Evolutionary conservation across 2,113 vertebrate genomes (phyloP).

Genomic region (Odontesthes bonariensis): DNA sequence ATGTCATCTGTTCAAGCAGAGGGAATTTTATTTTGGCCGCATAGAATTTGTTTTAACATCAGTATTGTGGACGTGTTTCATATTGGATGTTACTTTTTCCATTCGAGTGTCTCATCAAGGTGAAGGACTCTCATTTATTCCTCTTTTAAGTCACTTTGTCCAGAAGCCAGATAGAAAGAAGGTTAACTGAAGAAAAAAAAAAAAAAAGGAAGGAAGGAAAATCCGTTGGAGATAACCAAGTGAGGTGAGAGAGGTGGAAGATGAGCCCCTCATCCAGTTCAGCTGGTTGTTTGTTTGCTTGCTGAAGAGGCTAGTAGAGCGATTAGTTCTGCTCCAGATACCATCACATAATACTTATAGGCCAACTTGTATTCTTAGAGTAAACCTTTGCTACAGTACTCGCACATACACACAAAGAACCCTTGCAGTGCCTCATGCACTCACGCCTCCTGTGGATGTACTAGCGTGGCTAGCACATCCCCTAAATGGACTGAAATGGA

Average conservation of each 20-base stretch:
- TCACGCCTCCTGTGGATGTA: not conserved
- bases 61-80: not conserved
- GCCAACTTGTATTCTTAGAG: conserved; percentile 18
- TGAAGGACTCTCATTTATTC: not conserved
- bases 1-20: not conserved
- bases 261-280: conserved; percentile 5
- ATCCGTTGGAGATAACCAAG: not conserved
- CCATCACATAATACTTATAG: conserved; percentile 47
- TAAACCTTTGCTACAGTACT: not conserved
- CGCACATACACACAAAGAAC: not conserved
- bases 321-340: conserved; percentile 75
- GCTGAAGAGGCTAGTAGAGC: conserved; percentile 41
- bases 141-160: not conserved
- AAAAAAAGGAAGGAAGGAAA: no score
- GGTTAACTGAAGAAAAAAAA: not conserved
- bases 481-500: no score
- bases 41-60: not conserved
- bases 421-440: not conserved
- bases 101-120: not conserved
- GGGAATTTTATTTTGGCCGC: conserved; percentile 10
- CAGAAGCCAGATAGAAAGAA: not conserved
- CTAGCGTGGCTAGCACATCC: no score
- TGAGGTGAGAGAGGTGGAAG: conserved; percentile 5
- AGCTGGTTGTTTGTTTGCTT: conserved; percentile 32
- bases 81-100: not conserved